A percentile compares a stretch with the other conserved stretches of the same genome.
phyloP scores from a whole-genome alignment of 2,797 vertebrate genomes.

The Pseudochirops cupreus region DNA sequence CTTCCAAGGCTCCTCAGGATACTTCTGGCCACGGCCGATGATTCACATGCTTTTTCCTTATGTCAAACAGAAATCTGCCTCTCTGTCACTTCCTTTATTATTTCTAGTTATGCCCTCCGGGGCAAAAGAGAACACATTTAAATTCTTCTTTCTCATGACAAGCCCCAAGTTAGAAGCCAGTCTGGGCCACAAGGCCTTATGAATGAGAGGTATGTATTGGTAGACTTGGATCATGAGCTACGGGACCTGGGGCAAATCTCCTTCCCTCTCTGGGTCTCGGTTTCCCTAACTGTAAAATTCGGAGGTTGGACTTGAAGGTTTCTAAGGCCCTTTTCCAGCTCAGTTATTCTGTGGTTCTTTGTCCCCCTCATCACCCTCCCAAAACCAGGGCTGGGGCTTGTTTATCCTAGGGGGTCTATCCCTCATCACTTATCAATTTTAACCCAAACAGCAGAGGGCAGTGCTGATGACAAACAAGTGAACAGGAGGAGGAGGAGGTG shows the following conservation, averaged over 20 bases:
- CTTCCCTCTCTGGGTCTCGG: neutral
- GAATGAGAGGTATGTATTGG: no score
- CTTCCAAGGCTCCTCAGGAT: neutral
- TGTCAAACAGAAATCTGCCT: neutral
- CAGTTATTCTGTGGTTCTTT: neutral
- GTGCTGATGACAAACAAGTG: neutral
- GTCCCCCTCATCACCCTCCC: neutral
- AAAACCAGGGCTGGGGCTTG: neutral
- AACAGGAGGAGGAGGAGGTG: neutral
- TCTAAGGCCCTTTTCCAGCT: slow-evolving; percentile 2
- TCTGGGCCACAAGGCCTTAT: neutral
- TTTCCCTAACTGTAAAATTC: neutral
- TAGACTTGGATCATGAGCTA: neutral
- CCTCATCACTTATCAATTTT: slow-evolving; percentile 6
- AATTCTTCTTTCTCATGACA: neutral
- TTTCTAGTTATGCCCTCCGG: neutral
- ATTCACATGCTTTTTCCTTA: neutral
- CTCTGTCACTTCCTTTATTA: neutral
- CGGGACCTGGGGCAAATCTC: neutral
- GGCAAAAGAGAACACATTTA: neutral
- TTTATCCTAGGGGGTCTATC: neutral
- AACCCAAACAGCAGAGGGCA: slow-evolving; percentile 32
- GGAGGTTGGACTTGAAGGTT: neutral
- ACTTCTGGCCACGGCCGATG: neutral
- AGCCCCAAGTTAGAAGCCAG: neutral